A percentile compares a stretch with the other conserved stretches of the same genome.
These are phyloP conservation scores for Iselma pallidipennis DNA, from an alignment of 2,888 invertebrate species.

Conservation along the genomic window DNA sequence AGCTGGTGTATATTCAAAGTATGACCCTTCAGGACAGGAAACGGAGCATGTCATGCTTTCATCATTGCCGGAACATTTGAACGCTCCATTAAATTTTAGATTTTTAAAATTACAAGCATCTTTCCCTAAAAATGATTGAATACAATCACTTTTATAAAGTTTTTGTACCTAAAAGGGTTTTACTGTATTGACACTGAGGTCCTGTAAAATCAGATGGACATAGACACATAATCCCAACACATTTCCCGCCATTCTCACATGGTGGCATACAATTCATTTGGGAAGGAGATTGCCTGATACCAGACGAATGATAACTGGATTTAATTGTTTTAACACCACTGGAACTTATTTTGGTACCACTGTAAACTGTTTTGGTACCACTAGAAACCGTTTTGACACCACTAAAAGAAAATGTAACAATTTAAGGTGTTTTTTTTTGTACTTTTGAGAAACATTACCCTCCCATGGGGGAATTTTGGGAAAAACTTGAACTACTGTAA, in stretches of 20 bases:
- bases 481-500: not conserved
- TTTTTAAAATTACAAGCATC: conserved; percentile 65
- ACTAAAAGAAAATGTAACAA: no score
- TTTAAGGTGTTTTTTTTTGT: not conserved
- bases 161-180: conserved; percentile 35
- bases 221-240: conserved; percentile 75
- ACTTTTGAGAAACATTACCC: no score
- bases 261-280: conserved; percentile 62
- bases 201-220: conserved; percentile 74
- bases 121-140: conserved; percentile 56
- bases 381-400: not conserved
- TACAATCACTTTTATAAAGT: no score
- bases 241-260: conserved; percentile 82
- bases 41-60: conserved; percentile 67
- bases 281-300: not conserved
- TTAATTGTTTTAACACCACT: not conserved
- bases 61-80: conserved; percentile 68
- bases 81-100: conserved; percentile 76
- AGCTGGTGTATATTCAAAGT: conserved; percentile 66
- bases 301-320: not conserved
- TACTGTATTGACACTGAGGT: conserved; percentile 72
- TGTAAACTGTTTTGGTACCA: not conserved
- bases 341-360: not conserved
- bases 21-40: conserved; percentile 67
- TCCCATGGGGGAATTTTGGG: no score